A percentile compares a stretch with the other conserved stretches of the same genome.
These are phyloP conservation scores for Drosophila borealis DNA, from an alignment of 2,888 invertebrate species.

Conservation along the genomic window DNA sequence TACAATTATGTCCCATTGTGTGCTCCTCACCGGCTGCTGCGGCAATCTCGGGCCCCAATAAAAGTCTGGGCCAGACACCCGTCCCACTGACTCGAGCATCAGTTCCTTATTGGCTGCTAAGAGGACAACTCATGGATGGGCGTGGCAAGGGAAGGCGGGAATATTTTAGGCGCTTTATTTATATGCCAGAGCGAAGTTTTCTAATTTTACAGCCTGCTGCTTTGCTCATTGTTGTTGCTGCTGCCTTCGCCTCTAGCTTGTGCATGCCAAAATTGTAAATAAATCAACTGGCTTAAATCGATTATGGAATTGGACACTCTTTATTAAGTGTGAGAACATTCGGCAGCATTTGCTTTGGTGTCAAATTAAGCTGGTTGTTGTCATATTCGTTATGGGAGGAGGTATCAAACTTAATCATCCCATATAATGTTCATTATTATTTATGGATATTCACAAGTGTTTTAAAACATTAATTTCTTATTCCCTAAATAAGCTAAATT, in stretches of 20 bases:
- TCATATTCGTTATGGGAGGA: no score
- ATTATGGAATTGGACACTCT: conserved; percentile 2
- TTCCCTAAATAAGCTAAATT: neutral
- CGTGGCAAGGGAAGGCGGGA: conserved; percentile 4
- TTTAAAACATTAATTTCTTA: neutral
- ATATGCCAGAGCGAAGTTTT: conserved; percentile 52
- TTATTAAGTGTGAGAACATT: neutral
- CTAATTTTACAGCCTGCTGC: conserved; percentile 40
- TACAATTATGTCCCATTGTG: conserved; percentile 52
- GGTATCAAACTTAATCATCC: neutral
- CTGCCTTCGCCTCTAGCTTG: neutral
- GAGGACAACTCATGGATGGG: conserved; percentile 38
- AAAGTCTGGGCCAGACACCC: conserved; percentile 38
- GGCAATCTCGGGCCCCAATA: conserved; percentile 45
- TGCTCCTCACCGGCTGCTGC: conserved; percentile 42
- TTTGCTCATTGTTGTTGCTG: conserved; percentile 17
- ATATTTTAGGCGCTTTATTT: conserved; percentile 60
- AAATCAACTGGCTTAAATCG: conserved; percentile 32
- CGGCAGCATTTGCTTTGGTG: neutral
- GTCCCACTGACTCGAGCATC: conserved; percentile 18
- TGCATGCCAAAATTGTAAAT: conserved; percentile 23
- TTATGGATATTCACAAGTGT: neutral
- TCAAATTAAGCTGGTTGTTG: no score
- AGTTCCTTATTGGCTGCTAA: conserved; percentile 59
- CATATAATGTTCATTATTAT: neutral